Base-by-base conservation (phyloP, 2,888 invertebrate species). In the Drosophila multiciliata region DNA sequence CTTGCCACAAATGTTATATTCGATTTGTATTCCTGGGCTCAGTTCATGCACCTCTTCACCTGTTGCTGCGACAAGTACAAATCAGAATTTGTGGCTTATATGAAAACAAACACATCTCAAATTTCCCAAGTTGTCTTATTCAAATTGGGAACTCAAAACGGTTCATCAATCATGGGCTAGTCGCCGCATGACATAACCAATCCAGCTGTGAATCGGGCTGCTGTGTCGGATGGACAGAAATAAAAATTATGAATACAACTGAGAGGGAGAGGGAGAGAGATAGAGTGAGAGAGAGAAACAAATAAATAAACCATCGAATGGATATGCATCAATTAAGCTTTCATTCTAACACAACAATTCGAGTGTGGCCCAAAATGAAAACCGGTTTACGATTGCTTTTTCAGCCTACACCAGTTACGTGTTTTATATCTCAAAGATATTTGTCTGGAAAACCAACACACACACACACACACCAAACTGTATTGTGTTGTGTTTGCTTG, bases 301-400 rank as follows among this genome's bases (percentile, higher is more conserved):
- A 63, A 76, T 66, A 75, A 71, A 59, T 57, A 57, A 68, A 74
- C 52, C 55, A 52, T 52, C 48, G 57, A 42, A 42, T 71, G 45
- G 62, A 48, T 71, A 71, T 87, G 89, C 89, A 85, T 87, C 89
- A 85, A 85, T 85, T 89, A 89, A 74, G 85, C 82, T 84, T 74
- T 73, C 61, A 71, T 87, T 89, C 84, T 83, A 81, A 70, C 80
- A 66, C 72, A 80, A 83, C 68, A 81, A 86, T 89, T 83, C 45
- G 68, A 87, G 62, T 76, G 55, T 64, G 70, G 70, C 49, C 60
- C 66, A 52, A 67, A 70, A 49, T 17, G n/a, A 54, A 58, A 78
- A 75, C 75, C 66, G 77, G 77, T 78, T 78, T 50, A 36, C n/a
- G 3, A 64, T 29, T 58, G 50, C 50, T 38, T 48, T 23, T 52